Base-by-base conservation (phyloP, 2,113 vertebrate genomes). In the Prinia subflava region DNA sequence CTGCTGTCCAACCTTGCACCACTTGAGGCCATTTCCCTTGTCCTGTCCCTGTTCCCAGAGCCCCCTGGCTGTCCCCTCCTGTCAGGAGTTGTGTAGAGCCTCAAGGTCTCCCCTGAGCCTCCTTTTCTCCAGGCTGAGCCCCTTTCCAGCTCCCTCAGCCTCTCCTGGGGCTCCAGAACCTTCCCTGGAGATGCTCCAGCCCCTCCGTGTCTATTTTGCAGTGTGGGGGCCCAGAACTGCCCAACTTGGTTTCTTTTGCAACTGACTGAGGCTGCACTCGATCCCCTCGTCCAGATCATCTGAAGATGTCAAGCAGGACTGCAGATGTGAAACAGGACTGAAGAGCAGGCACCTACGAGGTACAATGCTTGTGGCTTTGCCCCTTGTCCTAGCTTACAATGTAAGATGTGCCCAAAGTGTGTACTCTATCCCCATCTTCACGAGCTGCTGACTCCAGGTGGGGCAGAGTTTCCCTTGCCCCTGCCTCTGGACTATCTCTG, bases 21-120 rank as follows among this genome's bases (percentile, higher is more conserved):
- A 16, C n/a, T 0, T 13, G n/a, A 82, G 39, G 70, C 13, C 0
- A 0, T 46, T n/a, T 1, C 17, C 47, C 55, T 62, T 1, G 1
- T 46, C 17, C 47, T 62, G 55, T 25, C 46, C 41, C 46, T 60
- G 12, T 41, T 83, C 53, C 46, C 69, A 82, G 8, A 75, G 23
- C 33, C 5, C 33, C 18, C 23, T 0, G 2, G 16, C 20, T 68
- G n/a, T 31, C 47, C 25, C 46, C 55, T 62, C 55, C 70, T 76
- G 44, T 6, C 55, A 60, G 46, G 41, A 68, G 9, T 0, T 47
- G 39, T 68, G 41, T 47, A 89, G 87, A 62, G 41, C 14, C 35
- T 46, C 5, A 35, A 10, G 21, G n/a, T 3, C 15, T 21, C 6
- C 47, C 47, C 39, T 53, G n/a, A 89, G 55, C 41, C 78, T 68